Evolutionary conservation across 2,888 invertebrate genomes (phyloP).

Genomic region (Ennomos fuscantarius): DNA sequence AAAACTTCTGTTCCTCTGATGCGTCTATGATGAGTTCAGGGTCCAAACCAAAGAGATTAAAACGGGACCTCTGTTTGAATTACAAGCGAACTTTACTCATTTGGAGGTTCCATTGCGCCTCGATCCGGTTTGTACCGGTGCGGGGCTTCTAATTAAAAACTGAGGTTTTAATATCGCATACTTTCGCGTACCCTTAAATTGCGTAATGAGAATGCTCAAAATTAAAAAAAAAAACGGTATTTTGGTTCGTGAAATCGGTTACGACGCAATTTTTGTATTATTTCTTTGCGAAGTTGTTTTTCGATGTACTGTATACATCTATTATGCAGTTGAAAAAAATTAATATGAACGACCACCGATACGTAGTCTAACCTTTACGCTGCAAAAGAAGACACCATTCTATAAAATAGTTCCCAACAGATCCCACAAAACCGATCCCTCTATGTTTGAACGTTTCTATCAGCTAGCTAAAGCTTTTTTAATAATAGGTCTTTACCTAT

Average conservation of each 20-base stretch:
- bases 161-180: constrained; percentile 24
- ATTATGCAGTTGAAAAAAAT: too few relatives aligned
- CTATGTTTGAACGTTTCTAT: too few relatives aligned
- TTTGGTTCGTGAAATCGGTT: not conserved
- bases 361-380: too few relatives aligned
- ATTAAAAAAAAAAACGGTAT: constrained; percentile 8
- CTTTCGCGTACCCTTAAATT: constrained; percentile 12
- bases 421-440: too few relatives aligned
- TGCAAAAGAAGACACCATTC: too few relatives aligned
- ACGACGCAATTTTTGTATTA: constrained; percentile 21
- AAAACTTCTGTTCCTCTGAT: constrained; percentile 13
- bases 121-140: constrained; percentile 14
- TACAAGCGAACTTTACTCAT: constrained; percentile 45
- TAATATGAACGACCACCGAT: too few relatives aligned
- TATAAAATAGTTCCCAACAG: too few relatives aligned
- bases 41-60: constrained; percentile 25
- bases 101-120: constrained; percentile 33
- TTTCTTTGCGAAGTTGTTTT: not conserved
- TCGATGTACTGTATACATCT: too few relatives aligned
- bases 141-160: constrained; percentile 33
- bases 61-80: constrained; percentile 35
- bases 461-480: too few relatives aligned
- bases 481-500: too few relatives aligned
- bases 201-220: not conserved
- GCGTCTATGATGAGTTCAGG: constrained; percentile 29